phyloP scores from a whole-genome alignment of 2,113 vertebrate species.

The Phalacrocorax carbo region DNA sequence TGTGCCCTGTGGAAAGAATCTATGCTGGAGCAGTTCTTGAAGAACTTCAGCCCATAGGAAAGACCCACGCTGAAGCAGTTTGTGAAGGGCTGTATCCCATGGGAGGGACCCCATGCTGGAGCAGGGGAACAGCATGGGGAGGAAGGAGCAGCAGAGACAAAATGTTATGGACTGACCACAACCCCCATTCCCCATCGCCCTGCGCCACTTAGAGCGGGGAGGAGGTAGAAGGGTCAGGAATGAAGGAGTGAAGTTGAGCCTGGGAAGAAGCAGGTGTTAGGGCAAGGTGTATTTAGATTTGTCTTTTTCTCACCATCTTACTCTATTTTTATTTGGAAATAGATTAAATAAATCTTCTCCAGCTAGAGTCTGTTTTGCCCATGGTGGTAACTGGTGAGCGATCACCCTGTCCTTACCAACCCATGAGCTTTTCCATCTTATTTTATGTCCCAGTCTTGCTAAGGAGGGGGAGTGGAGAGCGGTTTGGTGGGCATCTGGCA shows the following conservation, averaged over 20 bases:
- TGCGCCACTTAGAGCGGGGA: background rate
- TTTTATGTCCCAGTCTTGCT: background rate
- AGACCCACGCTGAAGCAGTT: background rate
- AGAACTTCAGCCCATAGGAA: background rate
- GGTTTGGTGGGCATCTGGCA: background rate
- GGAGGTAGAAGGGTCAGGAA: background rate
- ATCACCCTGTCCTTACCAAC: background rate
- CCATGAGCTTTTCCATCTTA: background rate
- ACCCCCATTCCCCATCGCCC: background rate
- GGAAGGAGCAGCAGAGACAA: background rate
- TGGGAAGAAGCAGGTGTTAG: background rate
- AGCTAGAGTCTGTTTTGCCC: background rate
- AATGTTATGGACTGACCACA: background rate
- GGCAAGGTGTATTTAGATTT: background rate
- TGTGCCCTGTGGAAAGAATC: background rate
- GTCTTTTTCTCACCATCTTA: background rate
- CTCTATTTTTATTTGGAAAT: background rate
- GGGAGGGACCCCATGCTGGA: background rate
- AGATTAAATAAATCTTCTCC: background rate
- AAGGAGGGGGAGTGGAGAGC: background rate
- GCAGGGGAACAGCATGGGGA: background rate
- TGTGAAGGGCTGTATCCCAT: background rate
- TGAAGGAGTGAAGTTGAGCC: background rate
- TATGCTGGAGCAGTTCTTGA: background rate
- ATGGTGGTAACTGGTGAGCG: fast-evolving